Evolutionary conservation across 2,888 invertebrate species (phyloP), one percentile per base, ranked within the genome.

Genomic region (Dyspetes luteomarginatus): DNA sequence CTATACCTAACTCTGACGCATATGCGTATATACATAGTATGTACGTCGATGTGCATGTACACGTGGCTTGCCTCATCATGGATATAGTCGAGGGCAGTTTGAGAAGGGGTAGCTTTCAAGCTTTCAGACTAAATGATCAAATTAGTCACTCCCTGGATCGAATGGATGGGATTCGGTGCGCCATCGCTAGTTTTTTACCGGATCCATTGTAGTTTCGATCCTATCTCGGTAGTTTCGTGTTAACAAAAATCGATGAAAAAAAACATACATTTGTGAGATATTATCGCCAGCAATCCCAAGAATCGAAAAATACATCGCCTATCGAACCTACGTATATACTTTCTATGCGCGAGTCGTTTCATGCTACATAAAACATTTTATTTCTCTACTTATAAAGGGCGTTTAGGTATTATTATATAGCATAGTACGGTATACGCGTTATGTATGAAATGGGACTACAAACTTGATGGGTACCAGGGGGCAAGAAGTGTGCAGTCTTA

Each of bases 341-440:
- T 56, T 76, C 76, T 72, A 65, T 69, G 24, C 72, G 22, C 15
- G 24, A 67, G 72, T 62, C 67, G 72, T 80, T 81, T 81, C 68
- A 68, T 73, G 81, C 81, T 64, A 67, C 76, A 77, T 81, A 73
- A 81, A 81, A 73, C 81, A 77, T 77, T 81, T 81, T 81, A 77
- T 77, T 81, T 58, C 69, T 69, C 43, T 69, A 77, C 73, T 77
- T 77, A 81, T 43, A 64, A 65, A 76, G 58, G 52, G 56, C 50
- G 73, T 77, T 77, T 77, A 69, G 64, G 64, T 69, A 73, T 73
- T 77, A 81, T 81, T 73, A 69, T 77, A 68, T 24, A 45, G 73
- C 64, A 7, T 28, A 62, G 50, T 12, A 7, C 17, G 12, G 19
- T 50, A 41, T 64, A 43, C 24, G 28, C 43, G 17, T 58, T 43